These are phyloP conservation scores for Mimachlamys varia DNA, from an alignment of 2,888 invertebrate species.

Conservation along the genomic window DNA sequence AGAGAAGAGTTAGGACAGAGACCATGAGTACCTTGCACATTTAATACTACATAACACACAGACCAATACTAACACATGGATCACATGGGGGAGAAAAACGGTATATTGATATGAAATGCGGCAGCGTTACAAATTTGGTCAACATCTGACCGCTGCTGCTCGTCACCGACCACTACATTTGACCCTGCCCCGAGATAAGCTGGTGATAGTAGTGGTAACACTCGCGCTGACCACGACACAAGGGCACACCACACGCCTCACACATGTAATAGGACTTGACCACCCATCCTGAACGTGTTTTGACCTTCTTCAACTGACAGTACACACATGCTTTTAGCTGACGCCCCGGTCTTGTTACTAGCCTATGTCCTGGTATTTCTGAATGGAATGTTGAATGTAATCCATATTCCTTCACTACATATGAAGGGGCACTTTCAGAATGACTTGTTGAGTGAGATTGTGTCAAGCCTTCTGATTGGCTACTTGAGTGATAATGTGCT, in stretches of 20 bases:
- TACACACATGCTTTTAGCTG: constrained; percentile 42
- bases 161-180: not conserved
- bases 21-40: not conserved
- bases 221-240: constrained; percentile 44
- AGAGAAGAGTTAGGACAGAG: constrained; percentile 23
- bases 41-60: not conserved
- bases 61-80: not conserved
- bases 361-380: constrained; percentile 7
- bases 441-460: not conserved
- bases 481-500: not conserved
- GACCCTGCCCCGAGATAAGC: not conserved
- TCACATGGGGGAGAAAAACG: not conserved
- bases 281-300: constrained; percentile 46
- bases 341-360: constrained; percentile 17
- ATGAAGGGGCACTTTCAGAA: not conserved
- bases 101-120: not conserved
- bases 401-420: not conserved
- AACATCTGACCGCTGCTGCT: not conserved
- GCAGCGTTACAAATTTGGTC: too few relatives aligned
- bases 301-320: constrained; percentile 44
- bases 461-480: not conserved
- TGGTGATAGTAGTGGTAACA: constrained; percentile 43
- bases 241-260: constrained; percentile 44
- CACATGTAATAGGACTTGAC: constrained; percentile 46
- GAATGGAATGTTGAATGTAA: not conserved